These are phyloP conservation scores for Drosophila setosimentum DNA, from an alignment of 2,888 invertebrate species.

Conservation along the genomic window DNA sequence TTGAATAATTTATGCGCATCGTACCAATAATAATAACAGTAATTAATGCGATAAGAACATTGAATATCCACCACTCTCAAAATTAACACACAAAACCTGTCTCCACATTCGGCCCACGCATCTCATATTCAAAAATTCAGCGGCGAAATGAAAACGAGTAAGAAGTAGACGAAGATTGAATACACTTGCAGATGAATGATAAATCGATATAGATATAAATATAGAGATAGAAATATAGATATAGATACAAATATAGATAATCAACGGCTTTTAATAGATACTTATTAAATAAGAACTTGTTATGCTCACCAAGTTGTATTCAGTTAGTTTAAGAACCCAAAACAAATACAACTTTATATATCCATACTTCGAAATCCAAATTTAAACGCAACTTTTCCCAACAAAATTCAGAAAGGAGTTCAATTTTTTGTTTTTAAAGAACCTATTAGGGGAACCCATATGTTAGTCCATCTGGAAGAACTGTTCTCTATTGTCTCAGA, in stretches of 20 bases:
- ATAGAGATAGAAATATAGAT: not conserved
- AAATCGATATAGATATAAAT: not conserved
- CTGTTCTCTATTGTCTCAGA: not conserved
- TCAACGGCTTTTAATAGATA: not conserved
- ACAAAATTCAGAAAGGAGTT: no score
- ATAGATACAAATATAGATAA: not conserved
- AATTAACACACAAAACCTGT: slow-evolving; percentile 43
- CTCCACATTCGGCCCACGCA: slow-evolving; percentile 44
- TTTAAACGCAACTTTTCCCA: no score
- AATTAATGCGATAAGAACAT: slow-evolving; percentile 62
- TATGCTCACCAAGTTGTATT: not conserved
- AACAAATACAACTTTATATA: not conserved
- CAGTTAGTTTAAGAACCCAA: not conserved
- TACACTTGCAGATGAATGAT: not conserved
- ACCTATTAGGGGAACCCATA: no score
- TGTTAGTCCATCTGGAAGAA: not conserved
- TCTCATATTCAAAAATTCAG: slow-evolving; percentile 24
- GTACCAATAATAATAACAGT: slow-evolving; percentile 62
- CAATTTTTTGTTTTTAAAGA: not conserved
- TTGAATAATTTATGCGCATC: slow-evolving; percentile 68
- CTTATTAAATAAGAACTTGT: not conserved
- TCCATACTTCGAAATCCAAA: no score
- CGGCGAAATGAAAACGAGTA: not conserved
- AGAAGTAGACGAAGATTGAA: not conserved
- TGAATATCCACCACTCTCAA: slow-evolving; percentile 21